A percentile compares a stretch with the other conserved stretches of the same genome.
Evolutionary conservation across 2,888 invertebrate genomes (phyloP).

Genomic region (Eudiplozoon nipponicum): DNA sequence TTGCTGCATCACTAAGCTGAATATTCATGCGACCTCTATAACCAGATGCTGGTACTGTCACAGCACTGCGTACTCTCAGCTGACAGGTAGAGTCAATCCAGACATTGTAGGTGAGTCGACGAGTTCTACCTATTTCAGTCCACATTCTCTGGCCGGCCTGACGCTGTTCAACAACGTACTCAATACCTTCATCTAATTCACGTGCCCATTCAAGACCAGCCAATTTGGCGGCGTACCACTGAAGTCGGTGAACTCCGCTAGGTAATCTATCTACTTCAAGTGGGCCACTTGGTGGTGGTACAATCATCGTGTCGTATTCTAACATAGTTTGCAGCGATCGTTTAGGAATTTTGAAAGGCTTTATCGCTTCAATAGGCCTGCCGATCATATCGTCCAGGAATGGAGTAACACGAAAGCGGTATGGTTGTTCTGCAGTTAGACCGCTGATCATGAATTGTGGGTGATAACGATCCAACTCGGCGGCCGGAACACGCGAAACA

Average conservation of each 20-base stretch:
- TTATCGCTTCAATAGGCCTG: not conserved
- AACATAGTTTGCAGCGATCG: too few relatives aligned
- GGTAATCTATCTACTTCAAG: too few relatives aligned
- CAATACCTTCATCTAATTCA: not conserved
- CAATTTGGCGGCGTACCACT: not conserved
- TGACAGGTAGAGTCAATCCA: too few relatives aligned
- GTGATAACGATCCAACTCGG: too few relatives aligned
- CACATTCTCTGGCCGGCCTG: not conserved
- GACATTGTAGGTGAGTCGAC: not conserved
- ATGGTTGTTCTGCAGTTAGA: not conserved
- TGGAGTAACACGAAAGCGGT: constrained; percentile 6
- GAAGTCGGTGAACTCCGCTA: too few relatives aligned
- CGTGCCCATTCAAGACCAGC: not conserved
- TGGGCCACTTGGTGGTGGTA: too few relatives aligned
- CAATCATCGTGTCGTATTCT: too few relatives aligned
- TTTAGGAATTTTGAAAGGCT: too few relatives aligned
- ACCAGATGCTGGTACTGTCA: too few relatives aligned
- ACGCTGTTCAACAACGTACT: constrained; percentile 5
- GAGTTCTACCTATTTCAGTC: not conserved
- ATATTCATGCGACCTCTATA: too few relatives aligned
- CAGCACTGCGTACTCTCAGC: too few relatives aligned
- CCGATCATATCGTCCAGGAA: not conserved
- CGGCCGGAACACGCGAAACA: not conserved
- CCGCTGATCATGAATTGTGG: not conserved
- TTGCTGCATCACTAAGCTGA: too few relatives aligned